Evolutionary conservation across 2,888 invertebrate species (phyloP), one percentile per base, ranked within the genome.

Genomic region (Candidula unifasciata): DNA sequence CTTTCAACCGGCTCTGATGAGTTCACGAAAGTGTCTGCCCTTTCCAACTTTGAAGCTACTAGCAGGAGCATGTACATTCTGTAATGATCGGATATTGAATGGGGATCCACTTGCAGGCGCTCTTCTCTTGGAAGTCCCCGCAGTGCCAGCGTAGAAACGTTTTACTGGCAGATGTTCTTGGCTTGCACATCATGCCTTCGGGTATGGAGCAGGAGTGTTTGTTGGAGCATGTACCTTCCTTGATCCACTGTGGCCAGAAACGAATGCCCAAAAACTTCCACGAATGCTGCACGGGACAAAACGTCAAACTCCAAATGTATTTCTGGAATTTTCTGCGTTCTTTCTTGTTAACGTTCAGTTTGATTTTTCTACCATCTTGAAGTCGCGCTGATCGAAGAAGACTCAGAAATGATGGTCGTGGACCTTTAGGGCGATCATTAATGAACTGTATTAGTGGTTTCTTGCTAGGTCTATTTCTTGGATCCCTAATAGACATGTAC

Each of bases 191-290:
- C 84, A 84, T 84, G 3, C 80, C 80, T 16, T 79, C 80, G 21
- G 84, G 79, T 8, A 84, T 33, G 2, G 84, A 84, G 35, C 84
- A 84, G n/a, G 84, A 84, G 6, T 66, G n/a, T n/a, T 79, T 37
- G 37, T 35, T 79, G 1, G 64, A 21, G 64, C 84, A 84, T 37
- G 44, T 21, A 5, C 84, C 84, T 60, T 80, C 80, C 33, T 73
- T 79, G 64, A 84, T 84, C 84, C 84, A 84, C 30, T 73, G 79
- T 6, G 84, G 84, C 79, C 79, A 84, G 80, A 84, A 80, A 16
- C 80, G 76, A 52, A 80, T 80, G n/a, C 76, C 66, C 60, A 84
- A 27, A 21, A 64, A 66, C 57, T 76, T 80, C 84, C 84, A 84
- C 3, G 80, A 54, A 33, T 80, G 57, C 33, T 64, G 27, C 10